Evolutionary conservation across 2,113 vertebrate species (phyloP).

Genomic region (Dendrocopos noguchii): DNA sequence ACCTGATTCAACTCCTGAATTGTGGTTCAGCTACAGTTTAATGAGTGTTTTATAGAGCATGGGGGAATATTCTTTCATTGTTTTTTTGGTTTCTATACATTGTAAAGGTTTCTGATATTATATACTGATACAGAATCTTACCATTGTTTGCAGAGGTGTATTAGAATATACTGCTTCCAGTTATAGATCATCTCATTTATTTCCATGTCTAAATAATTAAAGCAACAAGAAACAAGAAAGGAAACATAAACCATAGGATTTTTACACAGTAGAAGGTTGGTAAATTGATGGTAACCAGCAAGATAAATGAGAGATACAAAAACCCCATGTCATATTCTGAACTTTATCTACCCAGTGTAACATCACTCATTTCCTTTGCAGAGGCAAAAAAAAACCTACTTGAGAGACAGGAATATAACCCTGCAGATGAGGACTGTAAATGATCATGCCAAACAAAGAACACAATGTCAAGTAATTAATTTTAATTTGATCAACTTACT

Average conservation of each 20-base stretch:
- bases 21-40: background rate
- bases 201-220: background rate
- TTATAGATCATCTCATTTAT: background rate
- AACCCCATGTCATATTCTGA: background rate
- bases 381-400: background rate
- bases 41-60: background rate
- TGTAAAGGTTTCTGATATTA: background rate
- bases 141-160: background rate
- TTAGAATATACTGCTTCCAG: background rate
- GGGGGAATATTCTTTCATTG: background rate
- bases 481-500: slow-evolving; percentile 23
- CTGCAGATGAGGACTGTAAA: background rate
- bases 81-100: background rate
- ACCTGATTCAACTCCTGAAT: background rate
- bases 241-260: background rate
- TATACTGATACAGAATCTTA: background rate
- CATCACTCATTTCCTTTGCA: background rate
- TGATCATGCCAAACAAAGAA: slow-evolving; percentile 16
- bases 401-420: background rate
- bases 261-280: background rate
- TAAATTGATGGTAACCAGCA: background rate
- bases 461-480: background rate
- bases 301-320: background rate
- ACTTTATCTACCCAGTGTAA: background rate
- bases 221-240: background rate